Conservation (phyloP, 2,113 vertebrate species). For the Cnemophilus loriae region DNA sequence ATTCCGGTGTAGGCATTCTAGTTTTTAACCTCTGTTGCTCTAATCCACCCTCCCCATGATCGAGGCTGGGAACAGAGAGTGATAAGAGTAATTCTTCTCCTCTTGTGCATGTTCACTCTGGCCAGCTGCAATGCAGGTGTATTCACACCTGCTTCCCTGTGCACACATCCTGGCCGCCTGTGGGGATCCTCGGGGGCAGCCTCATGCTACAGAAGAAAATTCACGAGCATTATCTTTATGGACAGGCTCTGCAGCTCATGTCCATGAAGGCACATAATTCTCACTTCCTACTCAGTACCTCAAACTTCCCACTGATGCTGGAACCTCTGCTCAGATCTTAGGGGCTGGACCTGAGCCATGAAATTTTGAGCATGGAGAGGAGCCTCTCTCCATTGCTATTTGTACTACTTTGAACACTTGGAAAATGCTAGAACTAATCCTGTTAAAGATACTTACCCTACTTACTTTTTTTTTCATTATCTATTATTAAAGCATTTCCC, state of each 20-base stretch:
- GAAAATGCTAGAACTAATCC: background rate
- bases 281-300: background rate
- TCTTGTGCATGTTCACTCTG: background rate
- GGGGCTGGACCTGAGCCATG: background rate
- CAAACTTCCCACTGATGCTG: background rate
- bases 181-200: background rate
- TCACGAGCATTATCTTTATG: fast-evolving
- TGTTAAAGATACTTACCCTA: background rate
- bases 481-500: background rate
- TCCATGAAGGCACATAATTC: background rate
- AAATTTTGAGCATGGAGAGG: background rate
- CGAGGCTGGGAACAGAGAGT: background rate
- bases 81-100: background rate
- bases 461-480: background rate
- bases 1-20: background rate
- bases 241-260: background rate
- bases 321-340: background rate
- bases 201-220: background rate
- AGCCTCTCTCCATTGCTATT: background rate
- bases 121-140: background rate
- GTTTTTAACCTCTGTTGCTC: slow-evolving; percentile 11
- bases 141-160: background rate
- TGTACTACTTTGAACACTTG: background rate
- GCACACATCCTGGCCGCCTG: background rate
- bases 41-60: background rate